These are phyloP conservation scores for Trinorchestia longiramus DNA, from an alignment of 1,140 invertebrate species.

Conservation along the genomic window DNA sequence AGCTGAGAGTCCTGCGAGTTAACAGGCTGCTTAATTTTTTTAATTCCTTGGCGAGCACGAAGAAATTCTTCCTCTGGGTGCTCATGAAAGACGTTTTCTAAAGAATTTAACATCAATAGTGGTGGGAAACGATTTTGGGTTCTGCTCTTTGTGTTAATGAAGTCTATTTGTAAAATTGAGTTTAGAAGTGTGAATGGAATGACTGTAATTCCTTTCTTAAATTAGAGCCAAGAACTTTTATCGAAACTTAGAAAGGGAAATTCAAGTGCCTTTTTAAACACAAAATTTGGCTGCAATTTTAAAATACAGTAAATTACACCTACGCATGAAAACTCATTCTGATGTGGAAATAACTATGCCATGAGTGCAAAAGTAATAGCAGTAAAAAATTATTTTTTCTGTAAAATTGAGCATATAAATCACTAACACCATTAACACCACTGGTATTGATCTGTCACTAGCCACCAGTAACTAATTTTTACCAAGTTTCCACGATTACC, in stretches of 20 bases:
- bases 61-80: not conserved
- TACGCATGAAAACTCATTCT: not conserved
- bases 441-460: not conserved
- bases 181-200: not conserved
- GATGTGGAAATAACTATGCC: not conserved
- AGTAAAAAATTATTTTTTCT: not conserved
- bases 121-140: not conserved
- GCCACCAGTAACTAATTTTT: not conserved
- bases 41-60: not conserved
- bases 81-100: not conserved
- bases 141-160: not conserved
- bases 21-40: not conserved
- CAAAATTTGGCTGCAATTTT: not conserved
- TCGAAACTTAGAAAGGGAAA: not conserved
- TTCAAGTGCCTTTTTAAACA: not conserved
- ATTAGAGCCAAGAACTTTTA: not conserved
- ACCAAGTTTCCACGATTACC: not conserved
- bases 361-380: not conserved
- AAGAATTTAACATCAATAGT: not conserved
- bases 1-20: not conserved
- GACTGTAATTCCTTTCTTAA: not conserved
- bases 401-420: not conserved
- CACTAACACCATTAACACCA: not conserved
- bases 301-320: not conserved
- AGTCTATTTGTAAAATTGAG: not conserved